Evolutionary conservation across 2,113 vertebrate genomes (phyloP), one percentile per base, ranked within the genome.

Genomic region (Phainopepla nitens): DNA sequence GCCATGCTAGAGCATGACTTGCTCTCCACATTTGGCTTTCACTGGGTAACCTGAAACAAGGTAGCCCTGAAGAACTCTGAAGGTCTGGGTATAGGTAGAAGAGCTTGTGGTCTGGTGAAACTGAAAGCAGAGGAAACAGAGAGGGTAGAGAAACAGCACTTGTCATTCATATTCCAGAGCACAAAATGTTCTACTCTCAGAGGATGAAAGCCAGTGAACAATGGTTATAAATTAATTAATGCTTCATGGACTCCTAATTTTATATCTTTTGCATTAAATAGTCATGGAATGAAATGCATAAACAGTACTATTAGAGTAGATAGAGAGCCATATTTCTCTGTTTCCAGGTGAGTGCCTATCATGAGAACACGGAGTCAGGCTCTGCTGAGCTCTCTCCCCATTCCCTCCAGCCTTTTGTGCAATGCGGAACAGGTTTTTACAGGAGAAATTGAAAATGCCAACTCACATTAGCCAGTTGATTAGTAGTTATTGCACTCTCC

Each of bases 391-490:
- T 86, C 54, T 90, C 27, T 76, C 84, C 33, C 51, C 42, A 6
- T 86, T 95, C 64, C 80, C 68, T 92, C 60, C 86, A 83, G 77
- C 66, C 58, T 75, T 90, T 71, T 78, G 51, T 90, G 93, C 76
- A 81, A 41, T 44, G 68, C 16, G 24, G 86, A 95, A 86, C 87
- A 90, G 90, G 69, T 87, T 95, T 96, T 93, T 96, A 92, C 82
- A 83, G 89, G 64, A 96, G 89, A 96, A 95, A 97, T 89, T 95
- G 93, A 95, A 96, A 96, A 93, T 94, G 95, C 91, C 94, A 96
- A 9, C 91, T 94, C 72, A 29, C 47, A 92, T 96, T 97, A 97
- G 51, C 68, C 58, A 87, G 41, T 47, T 92, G 89, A 97, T 97
- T 90, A 94, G 96, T 82, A 93, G 88, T 94, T 95, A 96, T 49